Evolutionary conservation across 2,888 invertebrate species (phyloP).

Genomic region (Chironomus tentans): DNA sequence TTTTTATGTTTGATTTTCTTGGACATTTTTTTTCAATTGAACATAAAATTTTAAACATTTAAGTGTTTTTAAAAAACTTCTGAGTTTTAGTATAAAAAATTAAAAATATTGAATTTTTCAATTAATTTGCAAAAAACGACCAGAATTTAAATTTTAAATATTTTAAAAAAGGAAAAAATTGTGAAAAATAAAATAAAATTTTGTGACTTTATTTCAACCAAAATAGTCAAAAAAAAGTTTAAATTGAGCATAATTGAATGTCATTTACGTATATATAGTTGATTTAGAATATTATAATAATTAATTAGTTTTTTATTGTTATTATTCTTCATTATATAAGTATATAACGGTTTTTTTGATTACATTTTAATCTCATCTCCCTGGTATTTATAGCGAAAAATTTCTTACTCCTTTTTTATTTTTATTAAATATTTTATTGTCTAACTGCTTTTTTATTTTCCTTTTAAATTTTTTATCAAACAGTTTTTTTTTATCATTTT

Average conservation of each 20-base stretch:
- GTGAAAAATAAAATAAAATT: background rate
- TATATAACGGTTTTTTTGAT: background rate
- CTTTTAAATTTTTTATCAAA: too few relatives aligned
- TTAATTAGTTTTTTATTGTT: background rate
- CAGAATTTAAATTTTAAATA: too few relatives aligned
- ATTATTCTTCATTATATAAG: background rate
- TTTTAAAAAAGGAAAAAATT: too few relatives aligned
- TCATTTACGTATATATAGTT: background rate
- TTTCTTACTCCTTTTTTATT: background rate
- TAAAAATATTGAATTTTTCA: too few relatives aligned
- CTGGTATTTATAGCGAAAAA: background rate
- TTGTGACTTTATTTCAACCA: too few relatives aligned
- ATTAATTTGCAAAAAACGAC: too few relatives aligned
- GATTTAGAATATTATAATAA: background rate
- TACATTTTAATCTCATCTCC: background rate
- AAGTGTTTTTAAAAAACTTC: background rate
- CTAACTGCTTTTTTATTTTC: background rate
- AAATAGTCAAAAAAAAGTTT: background rate
- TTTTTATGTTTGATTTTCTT: background rate
- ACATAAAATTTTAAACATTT: too few relatives aligned
- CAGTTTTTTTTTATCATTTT: background rate
- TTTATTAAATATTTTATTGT: background rate
- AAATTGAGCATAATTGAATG: background rate
- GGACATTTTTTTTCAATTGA: too few relatives aligned
- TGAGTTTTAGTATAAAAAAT: background rate